phyloP scores from a whole-genome alignment of 2,113 vertebrate genomes.

The Notarius lentiginosus region DNA sequence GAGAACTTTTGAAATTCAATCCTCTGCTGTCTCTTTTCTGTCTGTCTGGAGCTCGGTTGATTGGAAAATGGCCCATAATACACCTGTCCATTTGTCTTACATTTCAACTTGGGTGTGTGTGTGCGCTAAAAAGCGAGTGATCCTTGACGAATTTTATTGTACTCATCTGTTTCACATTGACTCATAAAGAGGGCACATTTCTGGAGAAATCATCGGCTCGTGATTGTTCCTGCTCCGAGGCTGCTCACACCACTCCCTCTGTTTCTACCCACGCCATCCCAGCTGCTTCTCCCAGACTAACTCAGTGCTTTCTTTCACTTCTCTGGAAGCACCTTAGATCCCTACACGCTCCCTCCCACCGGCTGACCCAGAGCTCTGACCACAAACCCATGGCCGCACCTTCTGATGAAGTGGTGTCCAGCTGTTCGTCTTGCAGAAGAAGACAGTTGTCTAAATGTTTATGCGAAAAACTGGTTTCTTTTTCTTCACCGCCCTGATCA shows the following conservation, averaged over 20 bases:
- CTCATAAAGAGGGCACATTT: conserved; percentile 65
- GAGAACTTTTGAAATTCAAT: background rate
- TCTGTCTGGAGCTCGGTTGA: conserved; percentile 4
- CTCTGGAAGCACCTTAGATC: conserved; percentile 32
- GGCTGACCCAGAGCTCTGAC: conserved; percentile 62
- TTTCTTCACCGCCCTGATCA: conserved; percentile 68
- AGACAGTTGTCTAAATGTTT: conserved; percentile 81
- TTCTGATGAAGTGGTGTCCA: conserved; percentile 67
- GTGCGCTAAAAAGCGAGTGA: conserved; percentile 32
- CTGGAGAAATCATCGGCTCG: conserved; percentile 67
- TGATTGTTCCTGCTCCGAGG: conserved; percentile 63
- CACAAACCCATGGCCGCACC: conserved; percentile 60
- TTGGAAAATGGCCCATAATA: conserved; percentile 33
- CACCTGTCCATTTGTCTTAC: conserved; percentile 63
- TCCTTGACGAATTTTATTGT: conserved; percentile 65
- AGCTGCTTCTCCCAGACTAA: conserved; percentile 50
- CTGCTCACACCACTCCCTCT: conserved; percentile 52
- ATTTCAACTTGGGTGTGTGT: background rate
- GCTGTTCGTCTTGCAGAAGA: conserved; percentile 77
- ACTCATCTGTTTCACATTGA: conserved; percentile 69
- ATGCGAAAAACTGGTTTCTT: conserved; percentile 70
- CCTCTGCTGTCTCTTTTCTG: conserved; percentile 1
- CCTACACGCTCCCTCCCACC: conserved; percentile 42
- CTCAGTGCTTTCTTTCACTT: conserved; percentile 50
- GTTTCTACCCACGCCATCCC: conserved; percentile 47